Conservation (phyloP, 2,797 vertebrate species). For the Megalops cyprinoides region DNA sequence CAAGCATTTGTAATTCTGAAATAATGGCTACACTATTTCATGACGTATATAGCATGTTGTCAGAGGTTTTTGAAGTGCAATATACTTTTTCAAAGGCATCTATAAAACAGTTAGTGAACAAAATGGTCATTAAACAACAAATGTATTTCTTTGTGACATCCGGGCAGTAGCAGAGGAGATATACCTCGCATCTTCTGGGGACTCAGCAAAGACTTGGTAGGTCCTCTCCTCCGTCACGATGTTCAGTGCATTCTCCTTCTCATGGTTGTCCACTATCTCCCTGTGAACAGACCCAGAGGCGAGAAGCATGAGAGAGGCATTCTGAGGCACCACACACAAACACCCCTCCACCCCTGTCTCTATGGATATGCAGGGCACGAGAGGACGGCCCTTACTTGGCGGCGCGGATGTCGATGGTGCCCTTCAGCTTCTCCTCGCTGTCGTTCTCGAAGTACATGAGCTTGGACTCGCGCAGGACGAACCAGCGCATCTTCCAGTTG, state of each 20-base stretch:
- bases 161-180: not conserved
- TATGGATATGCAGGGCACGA: too few relatives aligned
- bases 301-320: not conserved
- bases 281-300: conserved; percentile 57
- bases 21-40: not conserved
- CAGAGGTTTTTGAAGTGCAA: not conserved
- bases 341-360: not conserved
- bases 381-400: conserved; percentile 79
- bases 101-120: not conserved
- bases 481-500: conserved; percentile 96
- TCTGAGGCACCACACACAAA: not conserved
- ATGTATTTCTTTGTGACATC: not conserved
- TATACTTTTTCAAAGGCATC: too few relatives aligned
- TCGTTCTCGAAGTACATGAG: conserved; percentile 94
- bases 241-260: conserved; percentile 92
- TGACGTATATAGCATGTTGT: too few relatives aligned
- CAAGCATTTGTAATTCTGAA: not conserved
- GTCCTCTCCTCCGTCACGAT: conserved; percentile 89
- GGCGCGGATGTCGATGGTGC: conserved; percentile 86
- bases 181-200: conserved; percentile 91
- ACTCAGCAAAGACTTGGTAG: conserved; percentile 92
- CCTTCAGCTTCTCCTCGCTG: conserved; percentile 90
- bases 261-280: conserved; percentile 90
- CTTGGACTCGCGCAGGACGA: conserved; percentile 86
- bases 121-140: too few relatives aligned